Percentiles rank a stretch among this genome's conserved stretches.
Conservation (phyloP, 2,888 invertebrate species). For the Caenorhabditis angaria region DNA sequence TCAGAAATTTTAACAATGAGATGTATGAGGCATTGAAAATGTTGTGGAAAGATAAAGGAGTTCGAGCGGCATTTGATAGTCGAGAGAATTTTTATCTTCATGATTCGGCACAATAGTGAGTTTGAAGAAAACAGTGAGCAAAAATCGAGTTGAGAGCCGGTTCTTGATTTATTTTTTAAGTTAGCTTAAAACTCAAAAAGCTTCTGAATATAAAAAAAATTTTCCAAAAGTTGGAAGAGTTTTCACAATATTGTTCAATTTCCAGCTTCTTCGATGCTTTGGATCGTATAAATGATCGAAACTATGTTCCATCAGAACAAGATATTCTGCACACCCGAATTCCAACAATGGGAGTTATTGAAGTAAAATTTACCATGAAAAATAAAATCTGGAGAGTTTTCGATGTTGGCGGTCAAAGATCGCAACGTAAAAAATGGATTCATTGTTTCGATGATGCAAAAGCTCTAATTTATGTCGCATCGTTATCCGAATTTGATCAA, state of each 20-base stretch:
- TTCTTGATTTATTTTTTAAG: no score
- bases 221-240: no score
- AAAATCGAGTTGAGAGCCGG: no score
- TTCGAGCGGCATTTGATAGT: constrained; percentile 97
- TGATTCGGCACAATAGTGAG: constrained; percentile 99
- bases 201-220: no score
- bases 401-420: constrained; percentile 97
- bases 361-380: constrained; percentile 68
- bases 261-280: constrained; percentile 66
- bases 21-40: constrained; percentile 50
- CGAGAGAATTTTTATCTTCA: constrained; percentile 99
- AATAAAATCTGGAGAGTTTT: constrained; percentile 80
- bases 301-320: constrained; percentile 61
- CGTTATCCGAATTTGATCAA: constrained; percentile 99
- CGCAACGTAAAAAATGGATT: constrained; percentile 96
- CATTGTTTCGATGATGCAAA: constrained; percentile 98
- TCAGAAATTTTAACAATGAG: constrained; percentile 25
- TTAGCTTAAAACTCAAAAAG: no score
- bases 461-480: constrained; percentile 89
- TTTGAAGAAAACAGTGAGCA: constrained; percentile 14
- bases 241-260: constrained; percentile 18
- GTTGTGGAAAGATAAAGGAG: constrained; percentile 89
- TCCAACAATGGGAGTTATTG: constrained; percentile 71
- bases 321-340: constrained; percentile 66
- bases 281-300: constrained; percentile 53